A percentile compares a stretch with the other conserved stretches of the same genome.
Conservation (phyloP, 2,113 vertebrate genomes). For the Xenopus laevis region DNA sequence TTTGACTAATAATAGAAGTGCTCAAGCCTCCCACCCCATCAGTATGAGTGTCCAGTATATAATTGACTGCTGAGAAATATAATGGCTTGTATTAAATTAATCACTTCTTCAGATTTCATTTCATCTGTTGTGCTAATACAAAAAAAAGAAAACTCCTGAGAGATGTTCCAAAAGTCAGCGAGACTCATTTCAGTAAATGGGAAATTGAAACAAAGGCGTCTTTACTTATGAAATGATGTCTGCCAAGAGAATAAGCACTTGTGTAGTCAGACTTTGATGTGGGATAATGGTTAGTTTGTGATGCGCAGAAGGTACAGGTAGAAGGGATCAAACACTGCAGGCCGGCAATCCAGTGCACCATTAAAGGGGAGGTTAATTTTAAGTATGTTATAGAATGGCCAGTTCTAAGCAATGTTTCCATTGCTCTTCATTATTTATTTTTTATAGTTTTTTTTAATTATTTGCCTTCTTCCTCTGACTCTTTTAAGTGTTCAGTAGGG, state of each 20-base stretch:
- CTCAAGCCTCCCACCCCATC: too few species aligned
- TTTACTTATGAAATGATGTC: conserved; percentile 43
- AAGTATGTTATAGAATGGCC: too few species aligned
- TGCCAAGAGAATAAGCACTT: conserved; percentile 43
- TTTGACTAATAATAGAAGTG: too few species aligned
- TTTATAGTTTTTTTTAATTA: too few species aligned
- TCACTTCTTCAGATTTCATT: conserved; percentile 16
- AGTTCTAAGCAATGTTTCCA: too few species aligned
- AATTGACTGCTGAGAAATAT: conserved; percentile 11
- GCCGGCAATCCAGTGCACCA: too few species aligned
- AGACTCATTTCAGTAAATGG: conserved; percentile 21
- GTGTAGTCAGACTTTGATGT: conserved; percentile 44
- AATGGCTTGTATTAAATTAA: conserved; percentile 15
- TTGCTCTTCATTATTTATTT: too few species aligned
- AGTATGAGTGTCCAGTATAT: background rate
- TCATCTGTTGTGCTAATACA: conserved; percentile 18
- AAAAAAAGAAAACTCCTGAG: conserved; percentile 4
- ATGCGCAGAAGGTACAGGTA: conserved; percentile 43
- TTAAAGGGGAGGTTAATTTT: too few species aligned
- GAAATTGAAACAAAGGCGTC: conserved; percentile 43
- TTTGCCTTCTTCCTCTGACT: too few species aligned
- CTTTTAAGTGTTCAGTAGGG: too few species aligned
- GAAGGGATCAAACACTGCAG: conserved; percentile 46
- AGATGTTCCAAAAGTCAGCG: conserved; percentile 14
- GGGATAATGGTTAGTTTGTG: conserved; percentile 48